Conservation (phyloP, 1,140 invertebrate genomes). For the Planococcus citri region DNA sequence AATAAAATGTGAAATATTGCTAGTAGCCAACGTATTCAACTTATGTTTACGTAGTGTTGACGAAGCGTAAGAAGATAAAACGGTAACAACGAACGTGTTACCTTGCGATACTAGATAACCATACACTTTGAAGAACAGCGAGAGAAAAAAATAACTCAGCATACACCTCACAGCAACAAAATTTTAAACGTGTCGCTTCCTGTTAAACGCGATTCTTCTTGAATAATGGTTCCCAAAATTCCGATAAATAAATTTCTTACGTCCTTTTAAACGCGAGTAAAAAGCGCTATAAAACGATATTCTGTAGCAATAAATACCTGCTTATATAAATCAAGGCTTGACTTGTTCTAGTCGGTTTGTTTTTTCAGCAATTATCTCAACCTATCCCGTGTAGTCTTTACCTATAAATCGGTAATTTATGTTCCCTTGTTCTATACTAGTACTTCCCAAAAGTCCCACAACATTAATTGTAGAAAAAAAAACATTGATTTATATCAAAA, state of each 20-base stretch:
- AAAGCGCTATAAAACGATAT: background rate
- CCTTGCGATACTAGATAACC: background rate
- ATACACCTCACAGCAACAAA: background rate
- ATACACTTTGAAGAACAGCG: background rate
- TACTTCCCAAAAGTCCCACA: too few relatives aligned
- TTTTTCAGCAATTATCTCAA: background rate
- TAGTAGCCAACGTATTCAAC: background rate
- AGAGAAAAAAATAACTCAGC: background rate
- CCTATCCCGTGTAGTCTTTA: background rate
- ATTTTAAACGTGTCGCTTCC: background rate
- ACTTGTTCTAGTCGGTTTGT: background rate
- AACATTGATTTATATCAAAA: too few relatives aligned
- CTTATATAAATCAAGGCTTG: background rate
- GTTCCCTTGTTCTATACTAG: background rate
- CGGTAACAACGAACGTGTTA: background rate
- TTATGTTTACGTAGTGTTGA: background rate
- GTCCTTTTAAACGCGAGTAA: background rate
- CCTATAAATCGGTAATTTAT: background rate
- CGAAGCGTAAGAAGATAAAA: background rate
- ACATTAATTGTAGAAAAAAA: too few relatives aligned
- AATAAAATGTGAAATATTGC: slow-evolving; percentile 8
- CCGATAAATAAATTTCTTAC: slow-evolving; percentile 7
- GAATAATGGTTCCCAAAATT: slow-evolving; percentile 3
- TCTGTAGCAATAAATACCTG: slow-evolving; percentile 3
- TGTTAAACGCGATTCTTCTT: background rate